phyloP scores from a whole-genome alignment of 23 tunicate genomes.

The Trididemnum clinides region DNA sequence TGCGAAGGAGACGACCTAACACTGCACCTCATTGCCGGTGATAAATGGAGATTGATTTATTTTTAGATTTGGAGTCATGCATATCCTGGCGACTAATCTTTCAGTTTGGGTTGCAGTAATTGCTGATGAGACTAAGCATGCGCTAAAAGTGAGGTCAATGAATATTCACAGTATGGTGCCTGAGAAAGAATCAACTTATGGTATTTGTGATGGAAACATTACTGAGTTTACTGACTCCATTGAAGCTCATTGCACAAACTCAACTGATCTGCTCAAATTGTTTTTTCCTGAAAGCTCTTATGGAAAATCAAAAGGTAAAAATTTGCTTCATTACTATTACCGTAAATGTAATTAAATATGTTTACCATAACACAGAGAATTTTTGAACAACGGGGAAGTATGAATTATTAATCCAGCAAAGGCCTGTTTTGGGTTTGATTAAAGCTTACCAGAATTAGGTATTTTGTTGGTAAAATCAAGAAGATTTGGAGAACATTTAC shows the following conservation, averaged over 20 bases:
- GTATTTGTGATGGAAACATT: background rate
- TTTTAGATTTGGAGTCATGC: conserved; percentile 66
- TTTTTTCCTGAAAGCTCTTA: too few relatives aligned
- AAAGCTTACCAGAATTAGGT: too few relatives aligned
- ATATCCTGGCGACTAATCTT: conserved; percentile 50
- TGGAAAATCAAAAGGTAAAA: background rate
- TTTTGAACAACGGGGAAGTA: too few relatives aligned
- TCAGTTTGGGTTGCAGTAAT: conserved; percentile 50
- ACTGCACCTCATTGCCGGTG: too few relatives aligned
- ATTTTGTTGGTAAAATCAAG: too few relatives aligned
- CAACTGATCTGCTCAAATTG: background rate
- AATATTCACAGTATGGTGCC: background rate
- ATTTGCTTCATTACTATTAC: too few relatives aligned
- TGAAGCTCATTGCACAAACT: background rate
- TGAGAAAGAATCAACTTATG: background rate
- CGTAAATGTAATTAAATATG: too few relatives aligned
- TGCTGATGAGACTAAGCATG: conserved; percentile 46
- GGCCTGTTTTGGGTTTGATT: too few relatives aligned
- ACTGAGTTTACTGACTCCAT: background rate
- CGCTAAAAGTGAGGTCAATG: background rate
- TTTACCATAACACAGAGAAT: too few relatives aligned
- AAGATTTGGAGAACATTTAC: too few relatives aligned
- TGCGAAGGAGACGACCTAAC: too few relatives aligned
- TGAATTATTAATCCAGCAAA: too few relatives aligned
- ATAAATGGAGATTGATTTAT: background rate